Evolutionary conservation across 2,113 vertebrate species (phyloP), one percentile per base, ranked within the genome.

Genomic region (Phainopepla nitens): DNA sequence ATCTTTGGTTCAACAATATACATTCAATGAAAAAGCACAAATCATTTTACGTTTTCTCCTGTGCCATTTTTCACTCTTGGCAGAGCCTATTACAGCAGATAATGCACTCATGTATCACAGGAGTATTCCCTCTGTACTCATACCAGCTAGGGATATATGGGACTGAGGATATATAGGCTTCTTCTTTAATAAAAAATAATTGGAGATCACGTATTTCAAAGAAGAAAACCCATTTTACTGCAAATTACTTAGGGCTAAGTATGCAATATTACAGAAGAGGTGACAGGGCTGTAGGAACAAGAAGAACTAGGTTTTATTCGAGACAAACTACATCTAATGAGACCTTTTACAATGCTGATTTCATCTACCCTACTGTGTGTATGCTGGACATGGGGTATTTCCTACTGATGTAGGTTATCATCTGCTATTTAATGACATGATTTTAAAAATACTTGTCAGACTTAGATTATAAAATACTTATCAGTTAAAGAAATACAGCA

Each of bases 21-120:
- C 93, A 86, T 45, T 64, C 41, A 84, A 15, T 35, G 15, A 70
- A 87, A 68, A 95, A 72, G 27, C 42, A 73, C 25, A 64, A 88
- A 45, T 22, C 24, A 42, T 42, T 80, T 42, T 31, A 12, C 1
- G 1, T 68, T 88, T 47, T 83, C 39, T 85, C 42, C 29, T 84
- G 31, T 33, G 69, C 65, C 3, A 13, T 42, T 29, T 75, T 56
- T n/a, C 9, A 50, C 11, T 72, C 53, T n/a, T 79, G 29, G 58
- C 42, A 80, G 44, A 73, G 42, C 10, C 13, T 2, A 0, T 28
- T 66, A 27, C 0, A 65, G 49, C 31, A 60, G 35, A 22, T 36
- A 73, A 76, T 8, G 4, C 23, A 39, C 17, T 51, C 33, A 8
- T 36, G 22, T 41, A 23, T 45, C 29, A 35, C 1, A 57, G 28